A percentile compares a stretch with the other conserved stretches of the same genome.
These are phyloP conservation scores for Drosophila oshimai DNA, from an alignment of 1,140 invertebrate species.

Conservation along the genomic window DNA sequence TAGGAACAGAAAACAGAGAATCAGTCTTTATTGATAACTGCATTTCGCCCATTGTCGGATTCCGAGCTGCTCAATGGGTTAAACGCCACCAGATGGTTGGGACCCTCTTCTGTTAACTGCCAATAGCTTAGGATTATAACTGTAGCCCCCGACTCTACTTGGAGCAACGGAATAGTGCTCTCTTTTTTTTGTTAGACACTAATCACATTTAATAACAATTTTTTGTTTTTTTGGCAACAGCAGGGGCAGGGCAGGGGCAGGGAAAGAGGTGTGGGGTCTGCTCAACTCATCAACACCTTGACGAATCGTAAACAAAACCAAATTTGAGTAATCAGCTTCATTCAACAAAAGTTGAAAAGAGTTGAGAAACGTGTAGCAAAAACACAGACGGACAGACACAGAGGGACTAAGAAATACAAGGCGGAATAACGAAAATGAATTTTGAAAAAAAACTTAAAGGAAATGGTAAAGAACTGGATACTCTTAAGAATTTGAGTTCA, in stretches of 20 bases:
- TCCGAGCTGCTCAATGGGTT: conserved; percentile 65
- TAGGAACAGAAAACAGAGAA: conserved; percentile 41
- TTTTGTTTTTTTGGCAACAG: conserved; percentile 4
- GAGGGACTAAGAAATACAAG: conserved; percentile 36
- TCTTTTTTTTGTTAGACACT: conserved; percentile 56
- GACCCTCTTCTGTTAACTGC: conserved; percentile 46
- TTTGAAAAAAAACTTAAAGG: background rate
- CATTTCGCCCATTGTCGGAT: conserved; percentile 37
- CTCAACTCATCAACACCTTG: conserved; percentile 69
- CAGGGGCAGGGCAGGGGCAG: too few species aligned
- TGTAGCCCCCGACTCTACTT: conserved; percentile 34
- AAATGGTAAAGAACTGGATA: conserved; percentile 13
- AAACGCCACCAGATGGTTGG: conserved; percentile 70
- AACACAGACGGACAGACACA: conserved; percentile 31
- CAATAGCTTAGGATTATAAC: conserved; percentile 79
- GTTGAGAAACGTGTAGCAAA: conserved; percentile 63
- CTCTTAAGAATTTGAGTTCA: conserved; percentile 14
- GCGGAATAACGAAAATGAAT: conserved; percentile 19
- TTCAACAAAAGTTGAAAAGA: conserved; percentile 61
- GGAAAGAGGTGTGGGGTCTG: background rate
- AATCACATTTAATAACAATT: conserved; percentile 80
- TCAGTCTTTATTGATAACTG: conserved; percentile 69
- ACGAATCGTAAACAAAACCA: conserved; percentile 78
- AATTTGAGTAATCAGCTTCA: conserved; percentile 81
- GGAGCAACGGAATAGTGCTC: conserved; percentile 63